phyloP scores from a whole-genome alignment of 2,113 vertebrate species.

The Melanotaenia duboulayi region DNA sequence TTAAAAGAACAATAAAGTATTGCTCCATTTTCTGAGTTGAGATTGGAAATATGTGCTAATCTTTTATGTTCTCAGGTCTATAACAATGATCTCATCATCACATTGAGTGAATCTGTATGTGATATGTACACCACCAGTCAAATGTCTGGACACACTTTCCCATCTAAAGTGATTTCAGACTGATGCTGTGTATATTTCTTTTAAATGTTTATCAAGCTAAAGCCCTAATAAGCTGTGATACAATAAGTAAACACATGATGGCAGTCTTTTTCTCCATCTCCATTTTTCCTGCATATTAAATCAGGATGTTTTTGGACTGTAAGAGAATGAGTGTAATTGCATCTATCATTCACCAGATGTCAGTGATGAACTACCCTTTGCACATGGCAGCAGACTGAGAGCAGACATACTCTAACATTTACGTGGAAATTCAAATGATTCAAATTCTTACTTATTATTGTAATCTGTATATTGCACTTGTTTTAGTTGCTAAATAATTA shows the following conservation, averaged over 20 bases:
- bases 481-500: too few species aligned
- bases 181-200: background rate
- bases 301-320: background rate
- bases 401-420: background rate
- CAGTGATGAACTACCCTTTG: constrained; percentile 21
- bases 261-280: too few species aligned
- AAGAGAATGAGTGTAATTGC: constrained; percentile 1
- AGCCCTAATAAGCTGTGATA: background rate
- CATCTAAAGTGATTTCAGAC: too few species aligned
- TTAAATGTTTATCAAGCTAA: background rate
- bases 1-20: too few species aligned
- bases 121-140: too few species aligned
- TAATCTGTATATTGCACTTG: too few species aligned
- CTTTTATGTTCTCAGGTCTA: background rate
- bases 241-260: constrained; percentile 20
- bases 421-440: background rate
- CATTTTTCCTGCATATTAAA: background rate
- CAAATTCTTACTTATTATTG: too few species aligned
- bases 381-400: background rate
- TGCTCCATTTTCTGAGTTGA: too few species aligned
- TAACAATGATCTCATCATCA: background rate
- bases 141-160: too few species aligned
- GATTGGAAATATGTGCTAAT: too few species aligned
- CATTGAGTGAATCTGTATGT: background rate
- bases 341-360: constrained; percentile 43